Conservation (phyloP, 2,113 vertebrate genomes). For the Sylvietta virens region DNA sequence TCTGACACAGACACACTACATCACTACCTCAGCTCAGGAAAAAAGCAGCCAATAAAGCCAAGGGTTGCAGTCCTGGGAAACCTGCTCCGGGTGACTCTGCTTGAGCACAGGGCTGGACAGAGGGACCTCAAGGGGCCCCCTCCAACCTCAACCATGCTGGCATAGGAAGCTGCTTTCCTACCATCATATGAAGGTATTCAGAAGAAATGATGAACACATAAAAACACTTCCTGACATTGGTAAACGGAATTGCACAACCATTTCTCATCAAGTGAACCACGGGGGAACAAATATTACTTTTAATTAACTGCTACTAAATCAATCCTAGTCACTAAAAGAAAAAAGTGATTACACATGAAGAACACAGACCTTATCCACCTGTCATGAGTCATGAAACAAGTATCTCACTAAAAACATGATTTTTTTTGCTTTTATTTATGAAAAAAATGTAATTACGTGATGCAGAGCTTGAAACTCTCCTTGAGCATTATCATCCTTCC, state of each 20-base stretch:
- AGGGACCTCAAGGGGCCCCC: neutral
- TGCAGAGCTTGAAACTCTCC: neutral
- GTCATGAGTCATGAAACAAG: neutral
- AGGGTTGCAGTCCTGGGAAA: neutral
- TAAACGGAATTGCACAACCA: neutral
- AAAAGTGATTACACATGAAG: neutral
- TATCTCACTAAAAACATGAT: neutral
- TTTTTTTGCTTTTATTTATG: neutral
- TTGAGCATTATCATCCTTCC: neutral
- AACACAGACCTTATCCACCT: neutral
- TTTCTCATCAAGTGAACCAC: neutral
- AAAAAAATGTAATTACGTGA: neutral
- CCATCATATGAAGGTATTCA: neutral
- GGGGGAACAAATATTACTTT: neutral
- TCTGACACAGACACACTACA: rapidly evolving
- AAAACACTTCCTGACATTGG: neutral
- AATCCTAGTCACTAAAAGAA: neutral
- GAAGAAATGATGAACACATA: neutral
- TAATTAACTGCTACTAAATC: neutral
- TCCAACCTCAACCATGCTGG: neutral
- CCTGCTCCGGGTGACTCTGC: neutral
- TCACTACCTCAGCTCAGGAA: neutral
- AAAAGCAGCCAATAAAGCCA: neutral
- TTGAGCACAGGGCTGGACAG: neutral
- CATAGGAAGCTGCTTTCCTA: neutral